A percentile compares a stretch with the other conserved stretches of the same genome.
These are phyloP conservation scores for Graptemys geographica DNA, from an alignment of 2,797 vertebrate genomes.

Conservation along the genomic window DNA sequence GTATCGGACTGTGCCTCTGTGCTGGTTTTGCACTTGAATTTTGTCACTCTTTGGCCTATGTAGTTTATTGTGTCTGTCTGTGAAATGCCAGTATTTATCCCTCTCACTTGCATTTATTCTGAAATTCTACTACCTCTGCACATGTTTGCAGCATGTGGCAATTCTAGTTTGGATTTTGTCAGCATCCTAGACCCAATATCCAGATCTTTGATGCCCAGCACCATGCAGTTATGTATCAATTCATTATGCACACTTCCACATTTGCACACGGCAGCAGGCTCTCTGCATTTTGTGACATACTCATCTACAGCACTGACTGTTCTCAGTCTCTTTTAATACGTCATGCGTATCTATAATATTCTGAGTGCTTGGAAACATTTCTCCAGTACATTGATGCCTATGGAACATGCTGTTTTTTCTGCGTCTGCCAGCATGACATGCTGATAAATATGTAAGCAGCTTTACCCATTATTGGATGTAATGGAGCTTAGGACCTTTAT, in stretches of 20 bases:
- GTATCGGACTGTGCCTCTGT: neutral
- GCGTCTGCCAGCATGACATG: neutral
- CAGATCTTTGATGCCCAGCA: neutral
- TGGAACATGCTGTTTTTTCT: neutral
- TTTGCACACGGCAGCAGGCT: neutral
- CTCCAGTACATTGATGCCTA: neutral
- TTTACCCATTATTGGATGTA: neutral
- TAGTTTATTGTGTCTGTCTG: neutral
- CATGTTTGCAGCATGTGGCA: neutral
- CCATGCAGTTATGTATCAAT: neutral
- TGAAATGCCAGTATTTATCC: neutral
- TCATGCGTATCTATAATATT: fast-evolving
- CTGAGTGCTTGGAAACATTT: neutral
- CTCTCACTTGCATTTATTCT: neutral
- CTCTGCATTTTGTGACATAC: neutral
- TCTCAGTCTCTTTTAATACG: neutral
- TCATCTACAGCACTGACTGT: neutral
- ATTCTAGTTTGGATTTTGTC: neutral
- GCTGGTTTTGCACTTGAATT: neutral
- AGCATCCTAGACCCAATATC: neutral
- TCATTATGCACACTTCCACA: neutral
- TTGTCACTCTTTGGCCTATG: neutral
- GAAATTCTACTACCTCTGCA: neutral
- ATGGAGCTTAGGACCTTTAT: neutral
- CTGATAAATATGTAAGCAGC: neutral